Evolutionary conservation across 2,113 vertebrate species (phyloP), one percentile per base, ranked within the genome.

Genomic region (Mormyrus lacerda): DNA sequence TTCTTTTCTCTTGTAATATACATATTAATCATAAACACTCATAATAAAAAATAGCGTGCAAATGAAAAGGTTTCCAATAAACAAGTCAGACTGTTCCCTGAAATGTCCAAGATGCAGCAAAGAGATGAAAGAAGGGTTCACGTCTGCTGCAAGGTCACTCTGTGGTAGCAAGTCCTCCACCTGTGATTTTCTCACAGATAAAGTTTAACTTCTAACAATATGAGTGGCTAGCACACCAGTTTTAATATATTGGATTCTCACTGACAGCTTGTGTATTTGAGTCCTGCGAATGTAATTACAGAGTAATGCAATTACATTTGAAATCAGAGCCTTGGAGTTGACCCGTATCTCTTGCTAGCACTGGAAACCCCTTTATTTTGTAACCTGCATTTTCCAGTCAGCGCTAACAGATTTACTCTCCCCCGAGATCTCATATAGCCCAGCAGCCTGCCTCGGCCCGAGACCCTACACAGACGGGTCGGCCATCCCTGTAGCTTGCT

Each of bases 31-130:
- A 69, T 88, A 55, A 51, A 24, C 19, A 48, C 35, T 88, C 65
- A 85, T 65, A 76, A 31, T 61, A 47, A 82, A 90, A 88, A 90
- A 88, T 73, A 89, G 19, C 48, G 85, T 88, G 51, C 53, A 47
- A 87, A 88, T 90, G 79, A 90, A 90, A 58, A 65, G 45, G 55
- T 90, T 90, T 35, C 90, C 85, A 27, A 69, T 89, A 90, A 88
- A 90, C 87, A 73, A n/a, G 82, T 85, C 27, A 44, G 48, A 88
- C 44, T 90, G 76, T 89, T 73, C 79, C 69, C 42, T 61, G 27
- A 85, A 31, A 88, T 88, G 45, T 88, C 76, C 61, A 86, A 47
- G 82, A 88, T 50, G 79, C 79, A 85, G 84, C 76, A 76, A 65
- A 76, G 42, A 19, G 21, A 65, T 86, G n/a, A 88, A 88, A 86